Conservation (phyloP, 2,888 invertebrate species). For the Metacarcinus magister region DNA sequence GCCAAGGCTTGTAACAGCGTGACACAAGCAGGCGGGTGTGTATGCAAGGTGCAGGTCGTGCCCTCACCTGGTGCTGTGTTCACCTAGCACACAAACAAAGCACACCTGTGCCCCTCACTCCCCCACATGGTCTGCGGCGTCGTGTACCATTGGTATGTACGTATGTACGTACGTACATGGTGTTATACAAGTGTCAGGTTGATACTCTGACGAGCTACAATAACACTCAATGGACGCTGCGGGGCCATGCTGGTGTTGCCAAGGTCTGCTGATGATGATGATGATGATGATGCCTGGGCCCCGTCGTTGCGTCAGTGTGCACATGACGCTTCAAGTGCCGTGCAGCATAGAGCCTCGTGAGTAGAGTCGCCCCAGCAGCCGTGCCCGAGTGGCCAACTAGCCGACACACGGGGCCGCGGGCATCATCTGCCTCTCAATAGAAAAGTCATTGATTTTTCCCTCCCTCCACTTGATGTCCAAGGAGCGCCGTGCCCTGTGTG, state of each 20-base stretch:
- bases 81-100: background rate
- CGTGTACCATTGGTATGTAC: background rate
- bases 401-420: background rate
- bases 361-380: background rate
- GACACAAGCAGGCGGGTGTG: background rate
- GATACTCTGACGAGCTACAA: background rate
- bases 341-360: background rate
- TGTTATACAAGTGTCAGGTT: background rate
- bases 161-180: background rate
- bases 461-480: slow-evolving; percentile 15
- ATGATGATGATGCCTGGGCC: background rate
- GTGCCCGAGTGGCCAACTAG: background rate
- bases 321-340: background rate
- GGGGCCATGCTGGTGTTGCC: background rate
- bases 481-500: slow-evolving; percentile 45
- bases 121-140: background rate
- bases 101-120: background rate
- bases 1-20: background rate
- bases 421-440: slow-evolving; percentile 63
- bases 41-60: background rate
- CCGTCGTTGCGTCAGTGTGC: background rate
- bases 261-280: background rate
- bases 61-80: background rate
- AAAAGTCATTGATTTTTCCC: slow-evolving; percentile 56
- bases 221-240: background rate